Percentiles rank a stretch among this genome's conserved stretches.
Evolutionary conservation across 64 coral and sea anemone species (phyloP).

Genomic region (Montipora foliosa): DNA sequence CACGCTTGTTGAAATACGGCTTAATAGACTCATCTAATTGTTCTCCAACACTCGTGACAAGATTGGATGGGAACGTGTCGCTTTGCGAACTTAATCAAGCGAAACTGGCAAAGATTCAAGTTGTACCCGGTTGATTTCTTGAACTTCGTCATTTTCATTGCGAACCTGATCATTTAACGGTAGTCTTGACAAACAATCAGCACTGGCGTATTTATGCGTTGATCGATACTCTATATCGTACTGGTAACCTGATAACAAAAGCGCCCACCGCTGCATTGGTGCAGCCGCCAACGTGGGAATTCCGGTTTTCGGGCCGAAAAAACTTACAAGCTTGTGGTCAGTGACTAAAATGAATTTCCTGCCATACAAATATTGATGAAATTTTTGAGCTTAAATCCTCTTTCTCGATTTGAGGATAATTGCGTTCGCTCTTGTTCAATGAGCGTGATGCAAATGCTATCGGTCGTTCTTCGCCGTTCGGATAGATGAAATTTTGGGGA

Average conservation of each 20-base stretch:
- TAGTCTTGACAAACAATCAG: not conserved
- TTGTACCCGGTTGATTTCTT: slow-evolving; percentile 37
- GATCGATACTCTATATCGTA: not conserved
- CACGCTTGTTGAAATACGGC: slow-evolving; percentile 53
- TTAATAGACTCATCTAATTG: slow-evolving; percentile 4
- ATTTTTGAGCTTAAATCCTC: slow-evolving; percentile 6
- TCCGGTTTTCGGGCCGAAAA: not conserved
- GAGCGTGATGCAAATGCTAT: slow-evolving; percentile 14
- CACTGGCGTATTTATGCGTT: not conserved
- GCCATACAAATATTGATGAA: slow-evolving; percentile 55
- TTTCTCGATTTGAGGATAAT: no score
- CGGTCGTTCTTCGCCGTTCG: slow-evolving; percentile 34
- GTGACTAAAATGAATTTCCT: slow-evolving; percentile 33
- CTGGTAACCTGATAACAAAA: not conserved
- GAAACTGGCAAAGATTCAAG: slow-evolving; percentile 39
- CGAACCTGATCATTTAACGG: not conserved
- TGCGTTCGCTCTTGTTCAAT: no score
- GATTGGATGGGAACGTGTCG: slow-evolving; percentile 41
- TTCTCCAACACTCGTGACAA: slow-evolving; percentile 25
- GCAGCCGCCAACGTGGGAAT: not conserved
- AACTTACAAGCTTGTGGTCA: not conserved
- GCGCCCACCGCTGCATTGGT: slow-evolving; percentile 17
- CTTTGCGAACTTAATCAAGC: slow-evolving; percentile 39
- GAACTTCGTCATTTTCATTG: not conserved
- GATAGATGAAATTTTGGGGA: not conserved